Conservation (phyloP, 2,888 invertebrate species). For the Phrixothrix hirtus region DNA sequence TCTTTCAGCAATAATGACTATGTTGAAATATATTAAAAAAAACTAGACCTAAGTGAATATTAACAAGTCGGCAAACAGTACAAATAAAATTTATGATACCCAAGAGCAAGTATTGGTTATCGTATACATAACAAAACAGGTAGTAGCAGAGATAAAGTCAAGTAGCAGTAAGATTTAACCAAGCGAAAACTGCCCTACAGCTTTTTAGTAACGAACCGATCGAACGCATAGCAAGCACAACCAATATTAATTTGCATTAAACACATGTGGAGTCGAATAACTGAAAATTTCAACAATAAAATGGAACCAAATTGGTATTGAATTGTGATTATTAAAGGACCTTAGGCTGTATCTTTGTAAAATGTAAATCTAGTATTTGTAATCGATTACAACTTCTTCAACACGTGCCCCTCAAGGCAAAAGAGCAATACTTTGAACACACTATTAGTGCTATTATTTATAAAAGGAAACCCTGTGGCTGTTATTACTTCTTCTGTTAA, state of each 20-base stretch:
- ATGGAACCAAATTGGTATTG: not conserved
- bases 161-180: constrained; percentile 21
- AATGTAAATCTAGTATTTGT: constrained; percentile 17
- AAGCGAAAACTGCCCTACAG: constrained; percentile 28
- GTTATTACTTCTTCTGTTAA: constrained; percentile 5
- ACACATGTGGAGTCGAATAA: constrained; percentile 8
- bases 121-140: constrained; percentile 25
- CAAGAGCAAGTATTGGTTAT: constrained; percentile 22
- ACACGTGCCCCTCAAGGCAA: constrained; percentile 20
- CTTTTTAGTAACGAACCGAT: constrained; percentile 20
- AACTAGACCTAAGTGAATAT: constrained; percentile 1
- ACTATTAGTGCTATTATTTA: constrained; percentile 22
- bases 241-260: constrained; percentile 8
- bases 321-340: constrained; percentile 6
- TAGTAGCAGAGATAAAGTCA: constrained; percentile 21
- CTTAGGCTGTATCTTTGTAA: constrained; percentile 8
- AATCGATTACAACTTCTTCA: constrained; percentile 21
- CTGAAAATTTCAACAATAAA: constrained; percentile 5
- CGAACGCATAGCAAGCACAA: constrained; percentile 1
- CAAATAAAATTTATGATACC: constrained; percentile 23
- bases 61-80: constrained; percentile 14
- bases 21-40: not conserved
- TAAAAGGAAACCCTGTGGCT: constrained; percentile 36
- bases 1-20: not conserved
- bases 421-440: constrained; percentile 12